A percentile compares a stretch with the other conserved stretches of the same genome.
Evolutionary conservation across 2,113 vertebrate species (phyloP).

Genomic region (Neogobius melanostomus): DNA sequence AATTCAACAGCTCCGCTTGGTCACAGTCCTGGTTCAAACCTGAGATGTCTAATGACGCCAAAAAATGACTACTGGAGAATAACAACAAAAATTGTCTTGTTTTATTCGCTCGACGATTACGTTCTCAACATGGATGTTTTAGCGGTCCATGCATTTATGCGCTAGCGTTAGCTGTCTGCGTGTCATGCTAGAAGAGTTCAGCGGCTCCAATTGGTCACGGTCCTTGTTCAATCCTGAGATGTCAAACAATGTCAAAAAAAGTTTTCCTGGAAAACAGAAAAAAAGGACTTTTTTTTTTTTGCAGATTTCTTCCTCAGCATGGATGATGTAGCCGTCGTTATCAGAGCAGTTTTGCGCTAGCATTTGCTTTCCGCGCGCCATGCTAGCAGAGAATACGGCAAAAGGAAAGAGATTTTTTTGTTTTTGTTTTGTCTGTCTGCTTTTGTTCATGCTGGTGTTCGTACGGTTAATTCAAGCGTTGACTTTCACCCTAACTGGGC

Average conservation of each 20-base stretch:
- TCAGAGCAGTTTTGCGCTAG: constrained; percentile 49
- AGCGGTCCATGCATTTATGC: constrained; percentile 61
- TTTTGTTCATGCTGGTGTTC: constrained; percentile 80
- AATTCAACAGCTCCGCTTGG: constrained; percentile 40
- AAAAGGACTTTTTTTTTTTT: constrained; percentile 12
- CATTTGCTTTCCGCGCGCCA: constrained; percentile 49
- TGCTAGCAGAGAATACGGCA: constrained; percentile 37
- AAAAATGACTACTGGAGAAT: constrained; percentile 40
- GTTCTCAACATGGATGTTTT: constrained; percentile 40
- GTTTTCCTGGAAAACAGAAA: background rate
- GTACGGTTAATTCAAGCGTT: constrained; percentile 38
- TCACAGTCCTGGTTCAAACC: constrained; percentile 64
- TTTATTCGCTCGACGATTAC: constrained; percentile 38
- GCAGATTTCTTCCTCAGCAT: constrained; percentile 37
- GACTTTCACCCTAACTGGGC: background rate
- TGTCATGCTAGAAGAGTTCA: constrained; percentile 55
- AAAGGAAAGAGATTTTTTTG: constrained; percentile 25
- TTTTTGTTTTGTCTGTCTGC: background rate
- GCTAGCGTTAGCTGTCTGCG: constrained; percentile 40
- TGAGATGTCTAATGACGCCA: constrained; percentile 65
- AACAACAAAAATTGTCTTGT: background rate
- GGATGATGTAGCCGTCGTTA: constrained; percentile 51
- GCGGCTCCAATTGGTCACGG: background rate
- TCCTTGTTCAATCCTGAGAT: too few species aligned
- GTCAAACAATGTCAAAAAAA: too few species aligned